A percentile compares a stretch with the other conserved stretches of the same genome.
Evolutionary conservation across 2,113 vertebrate genomes (phyloP).

Genomic region (Leuciscus idus): DNA sequence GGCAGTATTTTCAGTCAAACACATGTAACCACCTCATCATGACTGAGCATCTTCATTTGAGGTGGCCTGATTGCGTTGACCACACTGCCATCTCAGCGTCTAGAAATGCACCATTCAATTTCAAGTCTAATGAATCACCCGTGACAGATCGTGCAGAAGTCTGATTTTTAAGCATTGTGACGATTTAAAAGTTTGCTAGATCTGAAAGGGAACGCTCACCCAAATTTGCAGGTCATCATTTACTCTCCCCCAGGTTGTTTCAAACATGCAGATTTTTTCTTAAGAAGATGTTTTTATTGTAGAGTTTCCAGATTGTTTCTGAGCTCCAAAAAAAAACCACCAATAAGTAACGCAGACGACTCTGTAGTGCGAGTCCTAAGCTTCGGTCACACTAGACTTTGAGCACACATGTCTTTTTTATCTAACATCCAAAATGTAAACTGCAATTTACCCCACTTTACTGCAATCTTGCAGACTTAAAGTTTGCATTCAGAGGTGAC

Average conservation of each 20-base stretch:
- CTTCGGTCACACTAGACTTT: neutral
- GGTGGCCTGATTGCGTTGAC: neutral
- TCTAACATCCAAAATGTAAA: neutral
- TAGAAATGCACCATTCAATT: neutral
- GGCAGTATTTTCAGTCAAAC: slow-evolving; percentile 11
- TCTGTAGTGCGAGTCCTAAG: neutral
- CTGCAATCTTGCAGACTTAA: too few relatives aligned
- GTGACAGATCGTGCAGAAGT: neutral
- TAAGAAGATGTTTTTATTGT: neutral
- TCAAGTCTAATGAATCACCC: neutral
- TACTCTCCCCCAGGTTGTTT: neutral
- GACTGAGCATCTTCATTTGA: slow-evolving; percentile 2
- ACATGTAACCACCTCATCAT: neutral
- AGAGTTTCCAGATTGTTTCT: neutral
- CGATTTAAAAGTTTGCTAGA: neutral
- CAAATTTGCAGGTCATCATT: neutral
- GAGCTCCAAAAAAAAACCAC: neutral
- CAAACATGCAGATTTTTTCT: neutral
- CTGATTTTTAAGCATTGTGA: slow-evolving; percentile 1
- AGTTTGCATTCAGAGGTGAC: neutral
- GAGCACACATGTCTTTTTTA: neutral
- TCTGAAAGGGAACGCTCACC: neutral
- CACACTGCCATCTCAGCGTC: neutral
- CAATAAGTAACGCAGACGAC: neutral
- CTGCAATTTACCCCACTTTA: too few relatives aligned